Evolutionary conservation across 1,140 invertebrate genomes (phyloP).

Genomic region (Drosophila ogumai): DNA sequence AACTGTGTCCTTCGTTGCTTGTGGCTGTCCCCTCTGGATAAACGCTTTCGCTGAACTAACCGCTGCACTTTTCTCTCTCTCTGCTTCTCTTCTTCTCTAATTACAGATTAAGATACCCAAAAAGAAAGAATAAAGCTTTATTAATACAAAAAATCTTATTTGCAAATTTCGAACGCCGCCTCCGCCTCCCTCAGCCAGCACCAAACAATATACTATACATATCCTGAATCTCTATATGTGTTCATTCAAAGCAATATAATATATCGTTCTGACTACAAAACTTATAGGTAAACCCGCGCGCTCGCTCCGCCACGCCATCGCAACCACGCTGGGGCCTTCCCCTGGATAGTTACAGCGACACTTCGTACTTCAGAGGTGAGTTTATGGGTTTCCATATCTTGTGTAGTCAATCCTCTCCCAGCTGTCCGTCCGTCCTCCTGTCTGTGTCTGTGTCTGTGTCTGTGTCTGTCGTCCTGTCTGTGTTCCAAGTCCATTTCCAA

Average conservation of each 20-base stretch:
- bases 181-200: constrained; percentile 44
- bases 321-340: constrained; percentile 86
- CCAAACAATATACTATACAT: constrained; percentile 32
- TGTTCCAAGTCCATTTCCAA: neutral
- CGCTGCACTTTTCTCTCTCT: constrained; percentile 40
- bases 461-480: constrained; percentile 17
- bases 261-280: constrained; percentile 79
- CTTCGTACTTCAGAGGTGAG: constrained; percentile 88
- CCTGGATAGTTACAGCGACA: constrained; percentile 83
- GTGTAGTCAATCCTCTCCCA: neutral
- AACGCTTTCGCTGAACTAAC: constrained; percentile 69
- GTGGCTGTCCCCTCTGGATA: constrained; percentile 50
- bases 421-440: neutral
- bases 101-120: constrained; percentile 84
- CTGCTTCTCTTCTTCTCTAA: constrained; percentile 39
- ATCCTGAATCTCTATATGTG: constrained; percentile 75
- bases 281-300: constrained; percentile 88
- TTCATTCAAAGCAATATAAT: constrained; percentile 68
- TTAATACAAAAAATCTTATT: constrained; percentile 59
- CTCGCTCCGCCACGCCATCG: constrained; percentile 88
- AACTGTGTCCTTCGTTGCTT: constrained; percentile 1
- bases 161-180: constrained; percentile 63
- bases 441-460: constrained; percentile 2
- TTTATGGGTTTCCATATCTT: neutral
- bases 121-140: constrained; percentile 83